Conservation (phyloP, 2,113 vertebrate species). For the Salvelinus namaycush region DNA sequence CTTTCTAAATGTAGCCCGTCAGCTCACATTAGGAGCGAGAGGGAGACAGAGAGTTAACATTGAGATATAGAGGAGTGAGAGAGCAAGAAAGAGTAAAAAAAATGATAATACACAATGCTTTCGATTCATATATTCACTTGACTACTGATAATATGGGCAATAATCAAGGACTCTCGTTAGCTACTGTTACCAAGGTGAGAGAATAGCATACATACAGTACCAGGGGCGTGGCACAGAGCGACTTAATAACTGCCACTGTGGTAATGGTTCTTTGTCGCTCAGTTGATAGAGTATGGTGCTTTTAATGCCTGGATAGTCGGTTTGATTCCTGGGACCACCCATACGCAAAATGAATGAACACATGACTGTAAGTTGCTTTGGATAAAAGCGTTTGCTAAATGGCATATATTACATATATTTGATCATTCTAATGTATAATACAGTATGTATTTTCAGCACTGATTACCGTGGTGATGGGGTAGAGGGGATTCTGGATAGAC, state of each 20-base stretch:
- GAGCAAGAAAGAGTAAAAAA: background rate
- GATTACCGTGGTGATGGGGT: constrained; percentile 94
- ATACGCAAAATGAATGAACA: too few species aligned
- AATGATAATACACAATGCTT: background rate
- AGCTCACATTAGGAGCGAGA: background rate
- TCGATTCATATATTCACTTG: background rate
- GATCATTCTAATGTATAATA: too few species aligned
- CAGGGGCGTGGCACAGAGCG: background rate
- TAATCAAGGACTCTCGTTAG: background rate
- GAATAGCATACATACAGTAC: background rate
- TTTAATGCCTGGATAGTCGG: too few species aligned
- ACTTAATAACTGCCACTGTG: too few species aligned
- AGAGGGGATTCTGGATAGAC: constrained; percentile 95
- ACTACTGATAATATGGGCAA: background rate
- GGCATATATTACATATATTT: background rate
- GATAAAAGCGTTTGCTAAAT: too few species aligned
- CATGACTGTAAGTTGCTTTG: too few species aligned
- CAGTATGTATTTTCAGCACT: background rate
- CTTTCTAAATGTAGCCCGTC: background rate
- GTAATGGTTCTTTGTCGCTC: too few species aligned
- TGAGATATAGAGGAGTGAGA: background rate
- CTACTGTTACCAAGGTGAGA: background rate
- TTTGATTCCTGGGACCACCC: too few species aligned
- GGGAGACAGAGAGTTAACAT: background rate
- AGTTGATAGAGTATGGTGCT: too few species aligned